phyloP scores from a whole-genome alignment of 1,140 invertebrate species.

The Steinernema khuongi region DNA sequence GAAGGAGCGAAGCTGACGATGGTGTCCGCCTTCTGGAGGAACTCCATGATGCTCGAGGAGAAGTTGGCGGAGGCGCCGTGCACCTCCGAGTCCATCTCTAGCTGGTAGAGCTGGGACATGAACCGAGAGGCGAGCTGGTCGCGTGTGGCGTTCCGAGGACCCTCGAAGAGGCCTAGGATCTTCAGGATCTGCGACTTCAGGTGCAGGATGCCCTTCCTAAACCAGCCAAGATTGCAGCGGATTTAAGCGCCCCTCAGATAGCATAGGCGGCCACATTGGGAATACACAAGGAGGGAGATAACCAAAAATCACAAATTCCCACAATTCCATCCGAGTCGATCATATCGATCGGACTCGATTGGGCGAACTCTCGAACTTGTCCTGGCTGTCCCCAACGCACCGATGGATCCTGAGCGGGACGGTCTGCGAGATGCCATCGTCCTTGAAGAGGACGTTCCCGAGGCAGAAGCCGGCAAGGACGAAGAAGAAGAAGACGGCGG shows the following conservation, averaged over 20 bases:
- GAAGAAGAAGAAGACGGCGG: not conserved
- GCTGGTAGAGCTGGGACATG: constrained; percentile 3
- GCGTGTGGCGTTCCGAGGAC: not conserved
- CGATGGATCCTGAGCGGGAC: not conserved
- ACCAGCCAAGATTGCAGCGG: not conserved
- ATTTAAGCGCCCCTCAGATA: not conserved
- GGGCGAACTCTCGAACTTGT: too few relatives aligned
- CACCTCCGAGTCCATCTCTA: not conserved
- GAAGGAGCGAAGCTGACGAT: not conserved
- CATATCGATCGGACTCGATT: too few relatives aligned
- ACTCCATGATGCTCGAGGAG: not conserved
- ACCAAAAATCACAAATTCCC: too few relatives aligned
- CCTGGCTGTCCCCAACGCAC: too few relatives aligned
- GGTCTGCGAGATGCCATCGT: constrained; percentile 3
- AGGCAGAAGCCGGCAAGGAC: not conserved
- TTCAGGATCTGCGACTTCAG: not conserved
- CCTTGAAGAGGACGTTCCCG: not conserved
- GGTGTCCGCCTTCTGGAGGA: not conserved
- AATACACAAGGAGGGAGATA: too few relatives aligned
- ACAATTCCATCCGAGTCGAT: too few relatives aligned
- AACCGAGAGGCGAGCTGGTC: not conserved
- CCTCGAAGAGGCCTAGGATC: not conserved
- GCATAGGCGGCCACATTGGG: too few relatives aligned
- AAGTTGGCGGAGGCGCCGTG: not conserved
- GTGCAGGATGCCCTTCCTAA: not conserved